Evolutionary conservation across 2,797 vertebrate species (phyloP).

Genomic region (Hemibagrus guttatus): DNA sequence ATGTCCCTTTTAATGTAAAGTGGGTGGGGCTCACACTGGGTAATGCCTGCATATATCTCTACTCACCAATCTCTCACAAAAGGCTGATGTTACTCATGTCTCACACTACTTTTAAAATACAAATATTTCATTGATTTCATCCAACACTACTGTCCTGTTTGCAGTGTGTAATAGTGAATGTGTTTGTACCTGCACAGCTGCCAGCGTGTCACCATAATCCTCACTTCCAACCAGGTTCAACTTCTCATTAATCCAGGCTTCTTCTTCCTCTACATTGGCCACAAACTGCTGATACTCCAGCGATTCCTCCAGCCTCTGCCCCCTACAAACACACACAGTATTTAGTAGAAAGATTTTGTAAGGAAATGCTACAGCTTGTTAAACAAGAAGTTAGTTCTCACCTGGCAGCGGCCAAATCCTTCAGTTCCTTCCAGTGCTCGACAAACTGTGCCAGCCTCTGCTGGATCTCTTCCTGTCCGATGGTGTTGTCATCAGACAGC

Average conservation of each 20-base stretch:
- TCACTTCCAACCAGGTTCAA: conserved; percentile 96
- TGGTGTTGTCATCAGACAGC: conserved; percentile 96
- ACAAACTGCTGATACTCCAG: conserved; percentile 99
- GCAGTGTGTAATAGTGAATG: not conserved
- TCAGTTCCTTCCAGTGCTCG: conserved; percentile 97
- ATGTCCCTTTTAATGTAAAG: not conserved
- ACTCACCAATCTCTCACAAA: not conserved
- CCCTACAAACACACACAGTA: conserved; percentile 68
- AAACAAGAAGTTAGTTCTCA: conserved; percentile 51
- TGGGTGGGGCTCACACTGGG: not conserved
- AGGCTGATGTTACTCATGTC: not conserved
- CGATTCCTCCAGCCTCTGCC: conserved; percentile 94
- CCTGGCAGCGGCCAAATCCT: conserved; percentile 91
- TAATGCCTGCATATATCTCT: not conserved
- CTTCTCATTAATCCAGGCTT: conserved; percentile 99
- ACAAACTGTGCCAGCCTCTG: conserved; percentile 95
- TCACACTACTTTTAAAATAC: not conserved
- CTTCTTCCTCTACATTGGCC: conserved; percentile 97
- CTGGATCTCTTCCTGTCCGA: conserved; percentile 98
- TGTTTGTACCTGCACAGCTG: conserved; percentile 89
- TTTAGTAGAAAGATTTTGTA: not conserved
- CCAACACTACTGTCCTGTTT: not conserved
- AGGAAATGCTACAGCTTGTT: not conserved
- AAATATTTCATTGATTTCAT: not conserved
- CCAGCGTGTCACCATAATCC: conserved; percentile 95